phyloP scores from a whole-genome alignment of 2,113 vertebrate species.

The Limnothrissa miodon region DNA sequence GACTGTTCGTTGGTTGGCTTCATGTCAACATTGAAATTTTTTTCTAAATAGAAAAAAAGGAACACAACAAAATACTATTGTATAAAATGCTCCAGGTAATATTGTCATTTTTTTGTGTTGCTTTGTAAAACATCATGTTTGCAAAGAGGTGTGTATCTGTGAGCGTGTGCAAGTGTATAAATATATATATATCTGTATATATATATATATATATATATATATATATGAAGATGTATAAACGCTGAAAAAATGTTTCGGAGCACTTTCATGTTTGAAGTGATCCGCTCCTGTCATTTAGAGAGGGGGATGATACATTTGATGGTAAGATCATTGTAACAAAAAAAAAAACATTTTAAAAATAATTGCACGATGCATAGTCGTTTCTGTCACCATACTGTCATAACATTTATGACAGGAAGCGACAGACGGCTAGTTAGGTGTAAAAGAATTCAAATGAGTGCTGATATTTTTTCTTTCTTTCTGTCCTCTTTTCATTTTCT shows the following conservation, averaged over 20 bases:
- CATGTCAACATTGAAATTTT: slow-evolving; percentile 69
- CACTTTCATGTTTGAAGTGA: slow-evolving; percentile 76
- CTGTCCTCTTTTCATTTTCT: slow-evolving; percentile 22
- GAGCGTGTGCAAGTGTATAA: slow-evolving; percentile 59
- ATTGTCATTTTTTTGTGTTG: slow-evolving; percentile 71
- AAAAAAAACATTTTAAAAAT: slow-evolving; percentile 60
- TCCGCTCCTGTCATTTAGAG: slow-evolving; percentile 70
- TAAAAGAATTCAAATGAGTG: slow-evolving; percentile 68
- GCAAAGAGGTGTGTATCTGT: slow-evolving; percentile 73
- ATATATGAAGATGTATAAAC: slow-evolving; percentile 61
- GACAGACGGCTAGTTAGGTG: slow-evolving; percentile 79
- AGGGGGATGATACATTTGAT: slow-evolving; percentile 79
- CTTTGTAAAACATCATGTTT: slow-evolving; percentile 69
- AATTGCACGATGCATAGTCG: slow-evolving; percentile 79
- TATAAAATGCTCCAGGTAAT: slow-evolving; percentile 77
- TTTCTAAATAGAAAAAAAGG: slow-evolving; percentile 73
- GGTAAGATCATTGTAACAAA: slow-evolving; percentile 76
- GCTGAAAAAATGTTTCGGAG: slow-evolving; percentile 64
- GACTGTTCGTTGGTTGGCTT: slow-evolving; percentile 75
- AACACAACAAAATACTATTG: slow-evolving; percentile 73
- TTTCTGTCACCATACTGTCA: slow-evolving; percentile 80
- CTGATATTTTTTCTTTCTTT: slow-evolving; percentile 52
- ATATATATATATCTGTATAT: slow-evolving; percentile 26
- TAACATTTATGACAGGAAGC: slow-evolving; percentile 95
- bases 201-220: slow-evolving; percentile 45